A percentile compares a stretch with the other conserved stretches of the same genome.
Conservation (phyloP, 2,888 invertebrate genomes). For the Diplolepis rosae region DNA sequence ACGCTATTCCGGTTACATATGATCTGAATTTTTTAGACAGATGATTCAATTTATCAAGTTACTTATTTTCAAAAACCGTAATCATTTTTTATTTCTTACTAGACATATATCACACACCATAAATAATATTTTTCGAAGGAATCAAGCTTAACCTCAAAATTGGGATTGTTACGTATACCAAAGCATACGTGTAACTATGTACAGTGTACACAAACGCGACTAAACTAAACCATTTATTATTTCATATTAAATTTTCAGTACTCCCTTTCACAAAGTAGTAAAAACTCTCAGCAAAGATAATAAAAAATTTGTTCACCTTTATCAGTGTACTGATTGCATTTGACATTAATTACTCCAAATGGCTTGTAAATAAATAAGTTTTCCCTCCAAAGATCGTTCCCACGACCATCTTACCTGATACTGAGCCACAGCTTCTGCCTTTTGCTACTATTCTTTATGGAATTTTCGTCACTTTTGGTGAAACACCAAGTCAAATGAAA, state of each 20-base stretch:
- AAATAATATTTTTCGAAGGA: background rate
- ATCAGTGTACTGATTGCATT: background rate
- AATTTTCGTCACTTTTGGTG: background rate
- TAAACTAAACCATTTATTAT: background rate
- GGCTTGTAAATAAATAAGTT: background rate
- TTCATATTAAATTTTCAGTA: background rate
- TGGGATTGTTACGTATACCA: background rate
- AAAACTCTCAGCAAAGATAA: background rate
- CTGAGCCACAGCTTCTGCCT: background rate
- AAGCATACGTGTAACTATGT: background rate
- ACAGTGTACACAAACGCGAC: background rate
- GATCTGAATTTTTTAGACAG: background rate
- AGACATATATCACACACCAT: background rate
- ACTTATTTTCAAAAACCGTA: background rate
- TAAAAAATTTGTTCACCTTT: background rate
- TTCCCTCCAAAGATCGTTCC: background rate
- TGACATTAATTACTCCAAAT: background rate
- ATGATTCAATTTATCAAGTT: no score
- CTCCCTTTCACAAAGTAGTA: background rate
- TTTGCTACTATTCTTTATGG: background rate
- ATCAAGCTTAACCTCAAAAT: constrained; percentile 15
- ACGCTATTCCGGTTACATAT: background rate
- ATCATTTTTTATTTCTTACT: background rate
- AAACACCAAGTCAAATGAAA: background rate
- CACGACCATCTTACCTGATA: constrained; percentile 3